Evolutionary conservation across 2,113 vertebrate species (phyloP), one percentile per base, ranked within the genome.

Genomic region (Sceloporus undulatus): DNA sequence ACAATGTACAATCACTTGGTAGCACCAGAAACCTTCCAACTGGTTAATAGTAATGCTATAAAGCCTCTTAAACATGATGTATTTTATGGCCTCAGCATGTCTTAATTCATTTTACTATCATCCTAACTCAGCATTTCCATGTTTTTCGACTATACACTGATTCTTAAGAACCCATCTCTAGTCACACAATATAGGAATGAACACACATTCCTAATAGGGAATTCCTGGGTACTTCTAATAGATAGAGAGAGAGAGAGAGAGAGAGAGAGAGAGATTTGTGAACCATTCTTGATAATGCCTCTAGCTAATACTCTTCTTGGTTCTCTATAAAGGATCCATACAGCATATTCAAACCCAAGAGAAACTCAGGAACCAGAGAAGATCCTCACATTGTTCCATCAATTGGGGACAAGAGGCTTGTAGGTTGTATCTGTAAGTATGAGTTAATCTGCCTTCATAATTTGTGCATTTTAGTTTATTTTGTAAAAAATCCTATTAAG

Each of bases 381-480:
- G 97, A 97, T 84, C 97, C 97, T 65, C 94, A 93, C 82, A 93
- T 96, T 77, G 95, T 97, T 79, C 93, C 95, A 14, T 87, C 94
- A 71, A 91, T 95, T 66, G 91, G 88, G n/a, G 93, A n/a, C 48
- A 96, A 96, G 77, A 96, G 96, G 79, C 3, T 95, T 89, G 96
- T 94, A 54, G 95, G 94, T 83, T 97, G 97, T 83, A 66, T 98
- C 13, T 97, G 96, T 94, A 92, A 93, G 92, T 91, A 14, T 38
- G 8, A 82, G 2, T 0, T 0, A 19, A 14, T 9, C 54, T 65
- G 48, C 4, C 52, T 34, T 84, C 82, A 38, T 48, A 54, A 40
- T 34, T 11, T 74, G 9, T 2, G 8, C 4, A 13, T 1, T 74
- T 48, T 38, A 68, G 40, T 62, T 38, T 13, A 56, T 29, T n/a